Base-by-base conservation (phyloP, 2,888 invertebrate species). In the Eristalis tenax region DNA sequence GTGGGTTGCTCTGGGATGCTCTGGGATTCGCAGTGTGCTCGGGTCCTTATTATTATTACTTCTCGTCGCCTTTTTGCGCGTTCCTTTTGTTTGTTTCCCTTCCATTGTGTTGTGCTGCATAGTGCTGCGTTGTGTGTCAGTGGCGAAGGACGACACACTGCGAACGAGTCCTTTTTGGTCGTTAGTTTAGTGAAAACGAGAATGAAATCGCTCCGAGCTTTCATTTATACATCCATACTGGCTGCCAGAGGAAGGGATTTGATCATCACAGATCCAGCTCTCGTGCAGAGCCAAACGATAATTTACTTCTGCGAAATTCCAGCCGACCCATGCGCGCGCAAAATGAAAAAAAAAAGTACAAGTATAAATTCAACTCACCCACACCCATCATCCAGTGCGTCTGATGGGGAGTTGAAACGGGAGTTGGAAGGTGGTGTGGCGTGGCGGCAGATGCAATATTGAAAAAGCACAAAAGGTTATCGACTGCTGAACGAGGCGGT, bases 221-320 rank as follows among this genome's bases (percentile, higher is more conserved):
- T 81, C 71, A 71, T 76, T 76, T 85, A 76, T 76, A 66, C 63
- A 85, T 50, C 50, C 71, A 68, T 64, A 75, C 56, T 56, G 66
- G 59, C 32, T 50, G 65, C 13, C 35, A 71, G 70, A n/a, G 28
- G 15, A 56, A 50, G 59, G 64, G 76, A 65, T 23, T 15, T 59
- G 26, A 28, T 59, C 26, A 26, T 59, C 18, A 40, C 56, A 15
- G 32, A 10, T 59, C 35, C 56, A 26, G 13, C 40, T 57, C 69
- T 73, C 76, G 77, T 77, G 56, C 61, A 80, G 61, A 26, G 50
- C 57, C 57, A 77, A 71, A 73, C 64, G 61, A 68, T 81, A 68
- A 85, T 77, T 77, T 77, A 73, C 71, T 73, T 32, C 84, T 69
- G 32, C 28, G 57, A 22, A 28, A 43, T 65, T 65, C 32, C 23